Evolutionary conservation across 2,888 invertebrate genomes (phyloP).

Genomic region (Euproctis similis): DNA sequence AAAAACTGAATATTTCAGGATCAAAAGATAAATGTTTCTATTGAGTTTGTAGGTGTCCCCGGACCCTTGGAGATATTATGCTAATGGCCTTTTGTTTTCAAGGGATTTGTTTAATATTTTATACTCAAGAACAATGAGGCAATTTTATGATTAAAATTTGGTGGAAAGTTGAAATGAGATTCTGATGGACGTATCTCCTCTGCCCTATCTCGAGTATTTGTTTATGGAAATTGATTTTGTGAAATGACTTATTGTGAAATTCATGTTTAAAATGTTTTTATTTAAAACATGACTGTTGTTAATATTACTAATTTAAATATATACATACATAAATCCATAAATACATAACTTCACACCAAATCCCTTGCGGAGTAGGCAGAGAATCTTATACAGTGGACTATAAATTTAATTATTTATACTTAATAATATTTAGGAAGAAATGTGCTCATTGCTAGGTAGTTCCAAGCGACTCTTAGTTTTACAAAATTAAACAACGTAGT

Average conservation of each 20-base stretch:
- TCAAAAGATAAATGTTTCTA: slow-evolving; percentile 27
- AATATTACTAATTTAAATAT: too few species aligned
- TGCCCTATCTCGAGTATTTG: slow-evolving; percentile 4
- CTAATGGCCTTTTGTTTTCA: slow-evolving; percentile 19
- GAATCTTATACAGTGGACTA: too few species aligned
- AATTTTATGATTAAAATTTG: slow-evolving; percentile 23
- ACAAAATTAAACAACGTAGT: too few species aligned
- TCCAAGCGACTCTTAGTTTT: too few species aligned
- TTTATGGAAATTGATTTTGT: slow-evolving; percentile 8
- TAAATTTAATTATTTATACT: too few species aligned
- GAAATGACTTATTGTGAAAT: not conserved
- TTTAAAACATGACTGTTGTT: too few species aligned
- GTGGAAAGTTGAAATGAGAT: slow-evolving; percentile 16
- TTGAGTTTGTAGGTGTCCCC: slow-evolving; percentile 22
- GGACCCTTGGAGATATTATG: slow-evolving; percentile 16
- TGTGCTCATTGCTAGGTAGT: too few species aligned
- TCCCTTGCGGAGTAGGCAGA: too few species aligned
- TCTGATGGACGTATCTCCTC: slow-evolving; percentile 6
- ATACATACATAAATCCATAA: too few species aligned
- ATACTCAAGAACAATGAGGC: slow-evolving; percentile 10
- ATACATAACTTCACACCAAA: too few species aligned
- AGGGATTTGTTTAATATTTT: slow-evolving; percentile 23
- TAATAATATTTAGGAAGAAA: too few species aligned
- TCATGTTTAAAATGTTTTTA: too few species aligned
- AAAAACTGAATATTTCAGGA: slow-evolving; percentile 23